Conservation (phyloP, 2,888 invertebrate genomes). For the Neocrepidodera transversa region DNA sequence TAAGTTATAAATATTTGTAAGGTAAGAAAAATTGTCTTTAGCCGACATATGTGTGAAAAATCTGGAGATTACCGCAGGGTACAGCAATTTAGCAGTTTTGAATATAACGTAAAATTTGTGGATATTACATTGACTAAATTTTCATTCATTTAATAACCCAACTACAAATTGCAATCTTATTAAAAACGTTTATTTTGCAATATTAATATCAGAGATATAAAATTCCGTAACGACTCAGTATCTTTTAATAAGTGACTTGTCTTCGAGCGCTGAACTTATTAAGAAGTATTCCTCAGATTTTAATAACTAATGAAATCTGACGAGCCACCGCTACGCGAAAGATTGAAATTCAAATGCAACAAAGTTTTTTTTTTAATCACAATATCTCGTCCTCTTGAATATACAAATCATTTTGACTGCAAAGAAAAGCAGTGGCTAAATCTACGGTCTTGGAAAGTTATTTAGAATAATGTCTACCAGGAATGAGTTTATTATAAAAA, state of each 20-base stretch:
- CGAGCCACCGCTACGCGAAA: neutral
- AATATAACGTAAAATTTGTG: too few species aligned
- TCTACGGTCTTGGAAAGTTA: too few species aligned
- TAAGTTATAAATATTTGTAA: too few species aligned
- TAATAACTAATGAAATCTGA: slow-evolving; percentile 6
- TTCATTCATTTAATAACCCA: too few species aligned
- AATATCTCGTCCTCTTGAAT: neutral
- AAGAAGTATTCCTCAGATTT: neutral
- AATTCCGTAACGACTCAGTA: neutral
- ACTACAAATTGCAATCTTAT: slow-evolving; percentile 3
- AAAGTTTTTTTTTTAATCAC: neutral
- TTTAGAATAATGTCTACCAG: too few species aligned
- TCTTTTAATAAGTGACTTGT: slow-evolving; percentile 2
- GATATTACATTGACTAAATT: too few species aligned
- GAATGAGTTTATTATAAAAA: too few species aligned
- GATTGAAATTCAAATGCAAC: slow-evolving; percentile 6
- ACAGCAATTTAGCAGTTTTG: too few species aligned
- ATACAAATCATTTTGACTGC: neutral
- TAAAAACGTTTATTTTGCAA: neutral
- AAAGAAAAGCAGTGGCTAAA: neutral
- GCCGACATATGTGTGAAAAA: too few species aligned
- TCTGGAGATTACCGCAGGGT: too few species aligned
- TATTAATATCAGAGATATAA: neutral
- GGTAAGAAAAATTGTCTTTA: too few species aligned
- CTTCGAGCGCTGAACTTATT: neutral